Base-by-base conservation (phyloP, 1,140 invertebrate species). In the Bradysia coprophila region DNA sequence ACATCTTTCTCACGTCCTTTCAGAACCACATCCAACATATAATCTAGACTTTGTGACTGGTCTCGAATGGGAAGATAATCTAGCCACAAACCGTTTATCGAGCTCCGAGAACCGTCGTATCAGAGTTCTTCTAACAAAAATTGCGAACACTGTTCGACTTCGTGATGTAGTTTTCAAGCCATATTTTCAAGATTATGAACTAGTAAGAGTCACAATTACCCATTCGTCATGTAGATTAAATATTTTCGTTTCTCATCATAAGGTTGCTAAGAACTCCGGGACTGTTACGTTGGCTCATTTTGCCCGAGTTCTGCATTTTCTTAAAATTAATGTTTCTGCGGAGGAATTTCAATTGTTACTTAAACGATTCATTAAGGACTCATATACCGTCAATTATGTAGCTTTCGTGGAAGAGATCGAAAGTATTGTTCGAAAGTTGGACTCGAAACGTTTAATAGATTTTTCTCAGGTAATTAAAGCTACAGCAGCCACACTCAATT, bases 161-260 rank as follows among this genome's bases (percentile, higher is more conserved):
- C 54, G 66, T 10, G 66, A 72, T 43, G 46, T 77, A 8, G 63
- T 74, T 2, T 57, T 81, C 13, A 61, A 67, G 41, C 76, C 78
- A 0, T 80, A 79, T 50, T 81, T 82, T 59, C 77, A 80, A 59
- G 78, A 81, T 50, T 81, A 81, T 52, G 78, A 80, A 54, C 49
- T 80, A 51, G 77, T 76, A 47, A 55, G 40, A 3, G 16, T 36
- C 24, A 13, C 24, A 28, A 28, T 28, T 28, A 28, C 24, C 24
- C 6, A n/a, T n/a, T n/a, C n/a, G n/a, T n/a, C n/a, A n/a, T n/a
- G n/a, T n/a, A n/a, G n/a, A n/a, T n/a, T n/a, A 21, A 23, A 13
- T 13, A 42, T n/a, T 28, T 28, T 28, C 13, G 13, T 16, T 36
- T 36, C 28, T 31, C 28, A 31, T 31, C 28, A 31, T 9, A 31